Conservation (phyloP, 2,888 invertebrate species). For the Synanthedon formicaeformis region DNA sequence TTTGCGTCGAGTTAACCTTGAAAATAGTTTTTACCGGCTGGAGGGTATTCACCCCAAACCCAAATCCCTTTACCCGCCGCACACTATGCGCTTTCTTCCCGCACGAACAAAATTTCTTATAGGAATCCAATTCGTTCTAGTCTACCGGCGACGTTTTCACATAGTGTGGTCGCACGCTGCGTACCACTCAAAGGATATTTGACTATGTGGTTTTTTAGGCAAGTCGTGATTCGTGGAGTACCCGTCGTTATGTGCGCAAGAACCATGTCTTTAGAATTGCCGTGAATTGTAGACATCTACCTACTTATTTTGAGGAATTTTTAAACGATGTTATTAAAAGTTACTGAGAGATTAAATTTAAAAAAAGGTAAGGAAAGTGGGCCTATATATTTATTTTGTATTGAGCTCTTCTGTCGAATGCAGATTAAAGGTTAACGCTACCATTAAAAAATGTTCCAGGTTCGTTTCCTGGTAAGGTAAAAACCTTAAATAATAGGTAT, state of each 20-base stretch:
- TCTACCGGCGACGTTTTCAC: conserved; percentile 28
- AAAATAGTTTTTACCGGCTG: conserved; percentile 68
- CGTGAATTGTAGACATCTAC: conserved; percentile 21
- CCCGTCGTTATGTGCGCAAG: conserved; percentile 2
- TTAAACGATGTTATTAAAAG: conserved; percentile 19
- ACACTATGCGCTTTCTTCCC: conserved; percentile 44
- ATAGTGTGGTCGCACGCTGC: conserved; percentile 44
- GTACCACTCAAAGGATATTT: conserved; percentile 61
- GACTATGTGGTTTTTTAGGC: conserved; percentile 56
- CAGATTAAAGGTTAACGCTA: too few relatives aligned
- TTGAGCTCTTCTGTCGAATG: too few relatives aligned
- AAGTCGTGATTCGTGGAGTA: conserved; percentile 45
- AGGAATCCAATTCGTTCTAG: conserved; percentile 23
- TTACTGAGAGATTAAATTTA: too few relatives aligned
- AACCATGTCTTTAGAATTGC: conserved; percentile 36
- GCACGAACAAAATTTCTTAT: conserved; percentile 33
- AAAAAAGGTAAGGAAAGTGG: too few relatives aligned
- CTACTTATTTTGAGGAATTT: conserved; percentile 31
- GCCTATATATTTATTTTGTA: too few relatives aligned
- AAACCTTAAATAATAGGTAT: too few relatives aligned
- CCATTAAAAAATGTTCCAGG: too few relatives aligned
- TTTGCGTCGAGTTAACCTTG: conserved; percentile 59
- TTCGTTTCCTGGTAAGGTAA: too few relatives aligned
- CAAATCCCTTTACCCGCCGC: conserved; percentile 56
- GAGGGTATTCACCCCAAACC: conserved; percentile 71